Evolutionary conservation across 2,888 invertebrate genomes (phyloP), one percentile per base, ranked within the genome.

Genomic region (Lepidonotus clava): DNA sequence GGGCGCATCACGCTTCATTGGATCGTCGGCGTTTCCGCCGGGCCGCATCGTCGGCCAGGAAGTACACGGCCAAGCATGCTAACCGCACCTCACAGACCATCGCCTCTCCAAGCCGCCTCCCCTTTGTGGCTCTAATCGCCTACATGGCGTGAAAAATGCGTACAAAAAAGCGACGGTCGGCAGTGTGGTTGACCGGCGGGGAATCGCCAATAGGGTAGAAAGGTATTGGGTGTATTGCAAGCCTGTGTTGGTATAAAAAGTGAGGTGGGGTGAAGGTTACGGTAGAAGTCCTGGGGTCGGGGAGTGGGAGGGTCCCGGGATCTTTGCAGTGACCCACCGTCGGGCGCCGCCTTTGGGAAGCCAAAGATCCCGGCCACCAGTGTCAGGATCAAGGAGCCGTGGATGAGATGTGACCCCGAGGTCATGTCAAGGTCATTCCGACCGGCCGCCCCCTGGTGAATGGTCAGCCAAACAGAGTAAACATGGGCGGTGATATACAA

Each of bases 141-240:
- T 32, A 46, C 80, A 41, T 32, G 80, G 46, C 46, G 80, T 80
- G 80, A 80, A 80, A n/a, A 41, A 34, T 51, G 80, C 28, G 41
- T 46, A 80, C 80, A 80, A 80, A 80, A n/a, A 80, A 41, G 1
- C n/a, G 28, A n/a, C 41, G 21, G 28, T 24, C n/a, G 80, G 80
- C 80, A 80, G 80, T 80, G 28, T 46, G 80, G n/a, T 80, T 80
- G 80, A 80, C 80, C 80, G 76, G 21, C 46, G 46, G 46, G 46
- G 46, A 18, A 18, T 11, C 8, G 46, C 46, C 46, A 18, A 18
- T 8, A 18, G 8, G 46, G 46, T 8, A 18, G 8, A 8, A 18
- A 18, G 46, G 8, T 18, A 18, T 8, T 18, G 46, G 46, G 18
- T 8, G 46, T 46, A 8, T 8, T 8, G 46, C 46, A 18, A 18